phyloP scores from a whole-genome alignment of 1,140 invertebrate genomes.

The Drosophila prosaltans region DNA sequence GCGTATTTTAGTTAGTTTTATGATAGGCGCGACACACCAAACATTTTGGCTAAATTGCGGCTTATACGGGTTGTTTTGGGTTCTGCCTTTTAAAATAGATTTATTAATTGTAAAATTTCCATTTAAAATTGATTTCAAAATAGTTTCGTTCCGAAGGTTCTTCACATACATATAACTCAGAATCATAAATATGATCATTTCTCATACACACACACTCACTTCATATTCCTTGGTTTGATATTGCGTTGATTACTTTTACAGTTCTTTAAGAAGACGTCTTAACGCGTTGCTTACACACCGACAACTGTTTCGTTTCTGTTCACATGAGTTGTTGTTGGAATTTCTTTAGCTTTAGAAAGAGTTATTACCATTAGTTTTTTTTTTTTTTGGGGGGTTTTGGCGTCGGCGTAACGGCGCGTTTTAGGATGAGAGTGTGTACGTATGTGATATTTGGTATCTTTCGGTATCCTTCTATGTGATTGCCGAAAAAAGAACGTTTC shows the following conservation, averaged over 20 bases:
- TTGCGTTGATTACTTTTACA: not conserved
- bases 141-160: not conserved
- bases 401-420: not conserved
- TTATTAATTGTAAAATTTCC: too few species aligned
- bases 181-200: not conserved
- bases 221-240: conserved; percentile 8
- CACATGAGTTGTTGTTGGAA: conserved; percentile 25
- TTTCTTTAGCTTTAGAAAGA: conserved; percentile 8
- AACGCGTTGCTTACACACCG: conserved; percentile 26
- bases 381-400: not conserved
- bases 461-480: conserved; percentile 41
- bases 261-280: conserved; percentile 35
- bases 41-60: conserved; percentile 3
- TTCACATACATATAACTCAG: not conserved
- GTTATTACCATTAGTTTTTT: not conserved
- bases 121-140: too few species aligned
- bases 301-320: conserved; percentile 46
- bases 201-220: conserved; percentile 9
- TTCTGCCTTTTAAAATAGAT: not conserved
- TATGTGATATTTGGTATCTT: conserved; percentile 32
- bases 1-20: conserved; percentile 53
- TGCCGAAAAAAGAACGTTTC: too few species aligned
- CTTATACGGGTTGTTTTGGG: not conserved
- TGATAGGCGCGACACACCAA: conserved; percentile 58
- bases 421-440: conserved; percentile 3